A percentile compares a stretch with the other conserved stretches of the same genome.
Evolutionary conservation across 2,797 vertebrate species (phyloP).

Genomic region (Amphiprion clarkii): DNA sequence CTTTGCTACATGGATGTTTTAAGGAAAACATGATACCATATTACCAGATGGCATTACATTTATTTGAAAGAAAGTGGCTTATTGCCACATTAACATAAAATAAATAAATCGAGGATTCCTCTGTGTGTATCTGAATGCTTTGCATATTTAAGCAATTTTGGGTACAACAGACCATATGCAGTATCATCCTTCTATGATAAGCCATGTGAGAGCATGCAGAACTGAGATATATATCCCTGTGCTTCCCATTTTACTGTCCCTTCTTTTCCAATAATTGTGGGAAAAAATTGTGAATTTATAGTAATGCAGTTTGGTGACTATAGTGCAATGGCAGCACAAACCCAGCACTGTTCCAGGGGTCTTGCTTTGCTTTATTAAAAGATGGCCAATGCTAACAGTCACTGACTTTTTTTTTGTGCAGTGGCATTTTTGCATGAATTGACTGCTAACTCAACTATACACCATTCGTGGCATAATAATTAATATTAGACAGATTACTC

Average conservation of each 20-base stretch:
- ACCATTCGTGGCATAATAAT: not conserved
- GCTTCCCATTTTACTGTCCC: too few species aligned
- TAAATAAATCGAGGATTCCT: too few species aligned
- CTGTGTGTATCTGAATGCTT: not conserved
- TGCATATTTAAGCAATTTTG: not conserved
- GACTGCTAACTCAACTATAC: not conserved
- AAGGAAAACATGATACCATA: not conserved
- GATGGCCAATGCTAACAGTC: not conserved
- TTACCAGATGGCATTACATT: not conserved
- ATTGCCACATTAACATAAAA: not conserved
- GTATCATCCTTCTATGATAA: not conserved
- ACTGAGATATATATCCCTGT: not conserved
- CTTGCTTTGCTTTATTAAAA: not conserved
- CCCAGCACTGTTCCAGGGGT: not conserved
- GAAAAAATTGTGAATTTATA: not conserved
- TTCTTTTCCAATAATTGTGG: not conserved
- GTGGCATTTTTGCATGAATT: not conserved
- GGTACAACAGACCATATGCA: not conserved
- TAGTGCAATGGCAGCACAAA: not conserved
- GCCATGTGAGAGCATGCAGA: not conserved
- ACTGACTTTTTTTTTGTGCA: not conserved
- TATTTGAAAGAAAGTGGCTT: not conserved
- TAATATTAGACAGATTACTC: not conserved
- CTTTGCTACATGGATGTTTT: not conserved
- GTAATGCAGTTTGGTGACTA: not conserved